Conservation (phyloP, 2,113 vertebrate genomes). For the Psettodes erumei region DNA sequence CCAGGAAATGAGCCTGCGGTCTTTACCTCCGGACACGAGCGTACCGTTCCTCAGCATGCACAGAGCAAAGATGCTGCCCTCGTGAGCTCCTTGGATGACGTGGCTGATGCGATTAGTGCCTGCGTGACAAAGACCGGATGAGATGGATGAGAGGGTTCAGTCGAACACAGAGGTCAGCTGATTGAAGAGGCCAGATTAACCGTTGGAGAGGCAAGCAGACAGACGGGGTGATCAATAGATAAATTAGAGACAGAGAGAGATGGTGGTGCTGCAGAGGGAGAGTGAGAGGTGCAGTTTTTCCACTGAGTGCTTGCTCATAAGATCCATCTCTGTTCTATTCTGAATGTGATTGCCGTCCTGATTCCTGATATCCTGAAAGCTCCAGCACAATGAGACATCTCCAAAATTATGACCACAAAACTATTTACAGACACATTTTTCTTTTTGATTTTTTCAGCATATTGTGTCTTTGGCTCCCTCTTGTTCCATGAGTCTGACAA, state of each 20-base stretch:
- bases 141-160: constrained; percentile 45
- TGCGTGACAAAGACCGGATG: constrained; percentile 72
- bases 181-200: constrained; percentile 21
- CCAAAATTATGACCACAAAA: constrained; percentile 16
- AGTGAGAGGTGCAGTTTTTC: not conserved
- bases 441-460: not conserved
- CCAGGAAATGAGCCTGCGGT: constrained; percentile 94
- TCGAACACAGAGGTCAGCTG: constrained; percentile 34
- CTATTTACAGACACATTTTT: constrained; percentile 5
- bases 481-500: not conserved
- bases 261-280: not conserved
- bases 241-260: not conserved
- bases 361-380: constrained; percentile 22
- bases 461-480: not conserved
- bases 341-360: not conserved
- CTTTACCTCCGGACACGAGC: constrained; percentile 95
- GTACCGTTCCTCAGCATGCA: constrained; percentile 96
- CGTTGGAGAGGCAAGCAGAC: not conserved
- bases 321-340: not conserved
- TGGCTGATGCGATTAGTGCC: constrained; percentile 97
- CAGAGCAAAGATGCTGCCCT: constrained; percentile 96
- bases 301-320: not conserved
- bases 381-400: constrained; percentile 11
- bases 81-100: constrained; percentile 93
- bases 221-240: constrained; percentile 23